Conservation (phyloP, 2,888 invertebrate genomes). For the Syrphus vitripennis region DNA sequence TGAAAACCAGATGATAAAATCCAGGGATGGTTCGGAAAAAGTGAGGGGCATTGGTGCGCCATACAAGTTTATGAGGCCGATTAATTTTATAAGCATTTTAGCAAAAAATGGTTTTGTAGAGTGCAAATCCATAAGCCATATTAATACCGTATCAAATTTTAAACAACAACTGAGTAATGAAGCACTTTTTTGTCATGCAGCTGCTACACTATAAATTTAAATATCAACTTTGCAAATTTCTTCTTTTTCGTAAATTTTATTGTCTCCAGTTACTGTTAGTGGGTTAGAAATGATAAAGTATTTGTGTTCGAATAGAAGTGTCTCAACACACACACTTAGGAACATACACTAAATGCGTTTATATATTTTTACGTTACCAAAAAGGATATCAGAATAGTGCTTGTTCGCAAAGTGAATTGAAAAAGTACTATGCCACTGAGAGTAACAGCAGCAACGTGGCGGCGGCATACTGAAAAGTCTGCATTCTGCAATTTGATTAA, state of each 20-base stretch:
- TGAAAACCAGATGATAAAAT: too few species aligned
- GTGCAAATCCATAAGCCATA: too few species aligned
- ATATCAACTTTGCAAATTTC: constrained; percentile 35
- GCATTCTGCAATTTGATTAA: constrained; percentile 81
- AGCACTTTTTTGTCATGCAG: constrained; percentile 64
- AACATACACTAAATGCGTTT: constrained; percentile 4
- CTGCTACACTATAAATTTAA: too few species aligned
- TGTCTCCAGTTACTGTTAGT: constrained; percentile 30
- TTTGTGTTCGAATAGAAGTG: neutral
- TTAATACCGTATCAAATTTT: too few species aligned
- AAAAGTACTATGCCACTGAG: constrained; percentile 63
- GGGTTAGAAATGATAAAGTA: constrained; percentile 44
- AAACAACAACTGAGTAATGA: neutral
- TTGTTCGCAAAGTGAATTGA: constrained; percentile 71
- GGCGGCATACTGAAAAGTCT: constrained; percentile 76
- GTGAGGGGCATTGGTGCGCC: too few species aligned
- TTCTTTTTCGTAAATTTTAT: constrained; percentile 27
- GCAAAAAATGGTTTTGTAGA: too few species aligned
- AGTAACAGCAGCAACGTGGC: constrained; percentile 4
- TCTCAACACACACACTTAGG: too few species aligned
- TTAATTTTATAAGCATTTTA: too few species aligned
- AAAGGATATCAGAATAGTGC: constrained; percentile 59
- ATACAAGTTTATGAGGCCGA: too few species aligned
- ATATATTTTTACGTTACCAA: constrained; percentile 56
- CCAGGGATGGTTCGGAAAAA: too few species aligned